phyloP scores from a whole-genome alignment of 2,797 vertebrate species.

The Strix occidentalis region DNA sequence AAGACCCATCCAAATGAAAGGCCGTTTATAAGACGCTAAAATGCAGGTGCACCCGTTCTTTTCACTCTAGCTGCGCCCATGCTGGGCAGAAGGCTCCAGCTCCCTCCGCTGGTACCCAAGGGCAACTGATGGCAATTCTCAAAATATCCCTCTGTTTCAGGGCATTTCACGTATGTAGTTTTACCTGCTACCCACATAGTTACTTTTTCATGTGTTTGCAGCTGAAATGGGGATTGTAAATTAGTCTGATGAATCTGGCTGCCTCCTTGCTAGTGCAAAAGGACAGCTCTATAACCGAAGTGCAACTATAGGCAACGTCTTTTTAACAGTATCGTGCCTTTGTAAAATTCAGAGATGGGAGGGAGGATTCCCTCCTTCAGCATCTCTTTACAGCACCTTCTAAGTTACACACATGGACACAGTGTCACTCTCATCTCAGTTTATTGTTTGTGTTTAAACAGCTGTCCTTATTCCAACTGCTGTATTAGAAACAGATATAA shows the following conservation, averaged over 20 bases:
- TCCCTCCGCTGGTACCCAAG: not conserved
- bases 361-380: not conserved
- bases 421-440: not conserved
- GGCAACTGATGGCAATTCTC: not conserved
- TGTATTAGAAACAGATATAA: not conserved
- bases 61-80: not conserved
- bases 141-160: not conserved
- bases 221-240: not conserved
- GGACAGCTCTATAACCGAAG: not conserved
- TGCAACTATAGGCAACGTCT: not conserved
- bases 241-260: not conserved
- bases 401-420: not conserved
- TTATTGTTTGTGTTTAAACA: slow-evolving; percentile 40
- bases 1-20: not conserved
- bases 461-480: not conserved
- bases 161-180: not conserved
- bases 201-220: not conserved
- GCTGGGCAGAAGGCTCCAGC: not conserved
- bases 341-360: not conserved
- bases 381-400: not conserved
- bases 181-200: not conserved
- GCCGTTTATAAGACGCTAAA: not conserved
- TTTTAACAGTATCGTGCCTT: not conserved
- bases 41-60: not conserved
- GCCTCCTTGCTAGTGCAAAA: not conserved